Evolutionary conservation across 2,797 vertebrate species (phyloP).

Genomic region (Lerista edwardsae): DNA sequence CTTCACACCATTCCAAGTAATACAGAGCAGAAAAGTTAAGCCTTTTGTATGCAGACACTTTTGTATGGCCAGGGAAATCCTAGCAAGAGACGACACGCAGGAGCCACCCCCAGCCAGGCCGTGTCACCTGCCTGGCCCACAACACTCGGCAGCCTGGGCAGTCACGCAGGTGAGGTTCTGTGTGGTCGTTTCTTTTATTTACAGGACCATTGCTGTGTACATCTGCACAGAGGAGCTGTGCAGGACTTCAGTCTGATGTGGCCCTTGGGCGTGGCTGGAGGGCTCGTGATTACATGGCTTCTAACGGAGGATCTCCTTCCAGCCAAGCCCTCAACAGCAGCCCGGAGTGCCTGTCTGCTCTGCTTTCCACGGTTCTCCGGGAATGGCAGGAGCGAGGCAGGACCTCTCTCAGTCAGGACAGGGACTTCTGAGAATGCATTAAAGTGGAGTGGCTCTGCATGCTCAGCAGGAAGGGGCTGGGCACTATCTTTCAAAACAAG

Average conservation of each 20-base stretch:
- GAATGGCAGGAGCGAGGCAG: too few relatives aligned
- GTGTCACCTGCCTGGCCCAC: constrained; percentile 29
- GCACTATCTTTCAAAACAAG: too few relatives aligned
- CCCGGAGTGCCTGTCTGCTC: neutral
- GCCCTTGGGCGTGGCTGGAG: neutral
- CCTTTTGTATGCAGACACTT: constrained; percentile 29
- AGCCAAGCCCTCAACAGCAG: neutral
- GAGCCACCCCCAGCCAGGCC: constrained; percentile 46
- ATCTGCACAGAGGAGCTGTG: too few relatives aligned
- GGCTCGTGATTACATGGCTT: neutral
- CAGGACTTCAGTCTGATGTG: neutral
- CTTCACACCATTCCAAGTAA: constrained; percentile 1
- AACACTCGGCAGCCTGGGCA: neutral
- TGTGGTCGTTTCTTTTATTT: constrained; percentile 27
- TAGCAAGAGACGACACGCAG: constrained; percentile 32
- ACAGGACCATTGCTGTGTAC: too few relatives aligned
- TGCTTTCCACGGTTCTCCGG: neutral
- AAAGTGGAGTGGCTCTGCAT: neutral
- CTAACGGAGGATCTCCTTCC: neutral
- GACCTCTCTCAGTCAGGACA: neutral
- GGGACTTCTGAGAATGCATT: neutral
- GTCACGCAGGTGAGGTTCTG: neutral
- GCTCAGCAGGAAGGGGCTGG: neutral
- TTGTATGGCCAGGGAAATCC: constrained; percentile 32
- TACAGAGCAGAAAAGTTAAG: constrained; percentile 39